Evolutionary conservation across 2,888 invertebrate species (phyloP), one percentile per base, ranked within the genome.

Genomic region (Cerceris ruficornis): DNA sequence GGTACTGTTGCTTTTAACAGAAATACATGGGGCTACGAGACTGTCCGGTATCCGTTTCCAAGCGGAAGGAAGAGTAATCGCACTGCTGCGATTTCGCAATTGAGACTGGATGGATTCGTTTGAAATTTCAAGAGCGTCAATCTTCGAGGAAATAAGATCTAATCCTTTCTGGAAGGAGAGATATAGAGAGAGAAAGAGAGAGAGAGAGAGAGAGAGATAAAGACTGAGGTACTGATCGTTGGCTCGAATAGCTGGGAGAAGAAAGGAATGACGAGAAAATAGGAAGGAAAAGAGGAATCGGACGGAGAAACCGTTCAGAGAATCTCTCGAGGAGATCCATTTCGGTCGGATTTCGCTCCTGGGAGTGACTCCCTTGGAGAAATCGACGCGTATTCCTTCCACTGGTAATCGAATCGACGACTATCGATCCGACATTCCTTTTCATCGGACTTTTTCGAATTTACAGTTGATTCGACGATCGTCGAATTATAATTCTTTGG

Each of bases 261-360:
- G 17, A 49, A 61, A 65, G 39, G 66, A 69, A 52, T 46, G 41
- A 42, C 52, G 46, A 49, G 49, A 49, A 13, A 41, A 9, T 54
- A 64, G 43, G 42, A 69, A 13, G 7, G n/a, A 54, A 54, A 54
- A 17, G 54, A 39, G 55, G 61, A 46, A 28, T 28, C 28, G 28
- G 28, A 28, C 28, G 28, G 28, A 11, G 46, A 46, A 46, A 46
- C 46, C 15, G 49, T 28, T 52, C 42, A 13, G 69, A 43, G 39
- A 41, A 15, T 60, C 42, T 62, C 68, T 42, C 64, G 67, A 49
- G 64, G 55, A 41, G 28, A 58, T 67, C 62, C 52, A 72, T 68
- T 68, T 59, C 57, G 59, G 61, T 67, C 67, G 62, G 65, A 76
- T 72, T 65, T 55, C 50, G 60, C 60, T 54, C 72, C 4, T 60